Evolutionary conservation across 1,140 invertebrate species (phyloP), one percentile per base, ranked within the genome.

Genomic region (Euborellia annulipes): DNA sequence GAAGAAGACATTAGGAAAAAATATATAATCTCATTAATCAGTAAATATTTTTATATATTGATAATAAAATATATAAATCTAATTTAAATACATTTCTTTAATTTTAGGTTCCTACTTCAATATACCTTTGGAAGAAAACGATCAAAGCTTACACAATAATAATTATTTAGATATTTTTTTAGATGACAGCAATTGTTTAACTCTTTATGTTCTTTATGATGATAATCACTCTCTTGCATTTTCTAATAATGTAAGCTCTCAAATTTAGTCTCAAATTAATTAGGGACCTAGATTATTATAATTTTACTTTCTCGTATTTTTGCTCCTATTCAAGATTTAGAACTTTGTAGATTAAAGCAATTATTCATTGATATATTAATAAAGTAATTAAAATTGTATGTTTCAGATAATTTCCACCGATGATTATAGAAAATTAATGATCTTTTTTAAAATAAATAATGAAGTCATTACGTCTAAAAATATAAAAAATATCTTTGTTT

Each of bases 381-480:
- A 4, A 3, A 41, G 11, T 19, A 11, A 8, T 41, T 41, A 3
- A 39, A 9, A 34, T 14, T 9, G 32, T 34, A 34, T 34, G 32
- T 34, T 9, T n/a, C n/a, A n/a, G 23, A 27, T 27, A 27, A 27
- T 27, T 27, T 27, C 23, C 4, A 4, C 23, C 23, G 23, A 27
- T 6, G 11, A 4, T 4, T 27, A 6, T 27, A 11, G 23, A 27
- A 6, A 27, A 27, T 27, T 27, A 27, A 27, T 75, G 41, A 63
- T 75, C 0, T 75, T 73, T 54, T 73, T 72, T 55, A 76, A 76
- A 56, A 54, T 64, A 3, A 54, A 57, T 17, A 68, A 70, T 16
- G 67, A 70, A 30, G 60, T 64, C 2, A 68, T 76, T 20, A 73
- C 71, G 4, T 62, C 62, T 14, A 66, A 70, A 39, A 75, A 74